A percentile compares a stretch with the other conserved stretches of the same genome.
phyloP scores from a whole-genome alignment of 2,888 invertebrate genomes.

The Brachypterus glaber region DNA sequence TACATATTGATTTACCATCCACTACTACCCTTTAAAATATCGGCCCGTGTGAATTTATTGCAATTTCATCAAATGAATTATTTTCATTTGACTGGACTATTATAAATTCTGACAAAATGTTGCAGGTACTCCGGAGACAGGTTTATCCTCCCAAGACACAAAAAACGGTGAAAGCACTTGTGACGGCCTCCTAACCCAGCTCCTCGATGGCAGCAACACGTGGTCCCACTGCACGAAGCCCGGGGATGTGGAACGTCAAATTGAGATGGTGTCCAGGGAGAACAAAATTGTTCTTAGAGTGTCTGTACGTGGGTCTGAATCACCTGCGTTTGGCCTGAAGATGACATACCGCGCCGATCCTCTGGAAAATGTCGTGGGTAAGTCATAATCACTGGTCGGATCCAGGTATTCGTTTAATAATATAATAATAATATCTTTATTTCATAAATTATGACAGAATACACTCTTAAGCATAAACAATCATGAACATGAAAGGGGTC shows the following conservation, averaged over 20 bases:
- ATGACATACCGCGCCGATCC: slow-evolving; percentile 57
- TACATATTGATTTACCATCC: no score
- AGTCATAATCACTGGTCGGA: no score
- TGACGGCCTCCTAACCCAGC: slow-evolving; percentile 48
- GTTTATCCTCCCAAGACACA: slow-evolving; percentile 21
- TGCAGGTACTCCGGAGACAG: slow-evolving; percentile 22
- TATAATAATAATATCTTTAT: no score
- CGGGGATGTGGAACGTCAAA: slow-evolving; percentile 48
- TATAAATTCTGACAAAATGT: no score
- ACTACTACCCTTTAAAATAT: no score
- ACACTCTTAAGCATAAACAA: no score
- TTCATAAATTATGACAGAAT: no score
- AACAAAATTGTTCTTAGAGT: slow-evolving; percentile 46
- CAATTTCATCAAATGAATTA: no score
- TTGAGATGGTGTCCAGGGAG: slow-evolving; percentile 50
- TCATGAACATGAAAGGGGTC: no score
- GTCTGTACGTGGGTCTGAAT: slow-evolving; percentile 25
- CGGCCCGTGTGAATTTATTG: no score
- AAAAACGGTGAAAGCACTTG: slow-evolving; percentile 38
- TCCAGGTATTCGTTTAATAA: no score
- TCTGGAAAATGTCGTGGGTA: slow-evolving; percentile 50
- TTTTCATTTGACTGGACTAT: no score
- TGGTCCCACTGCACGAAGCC: slow-evolving; percentile 54
- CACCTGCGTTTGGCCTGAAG: slow-evolving; percentile 37
- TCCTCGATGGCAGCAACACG: slow-evolving; percentile 48